A percentile compares a stretch with the other conserved stretches of the same genome.
These are phyloP conservation scores for Xestia c-nigrum DNA, from an alignment of 2,888 invertebrate genomes.

Conservation along the genomic window DNA sequence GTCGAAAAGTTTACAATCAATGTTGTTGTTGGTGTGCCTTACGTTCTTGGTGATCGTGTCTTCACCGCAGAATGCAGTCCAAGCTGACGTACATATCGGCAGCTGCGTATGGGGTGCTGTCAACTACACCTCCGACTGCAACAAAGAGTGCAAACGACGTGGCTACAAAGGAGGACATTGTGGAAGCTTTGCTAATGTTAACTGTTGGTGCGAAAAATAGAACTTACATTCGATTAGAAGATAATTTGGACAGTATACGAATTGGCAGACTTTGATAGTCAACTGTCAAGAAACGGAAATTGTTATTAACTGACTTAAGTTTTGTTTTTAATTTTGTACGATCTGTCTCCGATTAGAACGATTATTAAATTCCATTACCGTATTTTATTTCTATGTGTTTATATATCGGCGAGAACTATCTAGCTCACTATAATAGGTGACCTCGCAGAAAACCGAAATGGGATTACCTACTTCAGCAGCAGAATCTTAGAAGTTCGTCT, in stretches of 20 bases:
- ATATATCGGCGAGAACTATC: background rate
- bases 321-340: constrained; percentile 3
- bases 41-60: constrained; percentile 68
- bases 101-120: constrained; percentile 73
- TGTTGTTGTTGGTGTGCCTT: constrained; percentile 60
- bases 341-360: constrained; percentile 12
- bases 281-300: background rate
- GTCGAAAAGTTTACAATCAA: constrained; percentile 41
- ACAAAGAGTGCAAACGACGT: constrained; percentile 66
- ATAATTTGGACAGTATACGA: background rate
- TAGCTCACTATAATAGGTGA: background rate
- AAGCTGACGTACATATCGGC: constrained; percentile 67
- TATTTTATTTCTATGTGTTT: background rate
- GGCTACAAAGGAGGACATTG: constrained; percentile 68
- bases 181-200: constrained; percentile 63
- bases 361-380: constrained; percentile 1
- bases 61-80: constrained; percentile 60
- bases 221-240: background rate
- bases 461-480: background rate
- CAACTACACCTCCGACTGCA: constrained; percentile 69
- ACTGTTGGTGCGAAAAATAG: constrained; percentile 51
- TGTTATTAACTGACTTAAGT: background rate
- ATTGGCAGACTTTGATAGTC: background rate
- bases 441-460: background rate
- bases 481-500: background rate